A percentile compares a stretch with the other conserved stretches of the same genome.
Evolutionary conservation across 2,797 vertebrate species (phyloP).

Genomic region (Spatula versicolor): DNA sequence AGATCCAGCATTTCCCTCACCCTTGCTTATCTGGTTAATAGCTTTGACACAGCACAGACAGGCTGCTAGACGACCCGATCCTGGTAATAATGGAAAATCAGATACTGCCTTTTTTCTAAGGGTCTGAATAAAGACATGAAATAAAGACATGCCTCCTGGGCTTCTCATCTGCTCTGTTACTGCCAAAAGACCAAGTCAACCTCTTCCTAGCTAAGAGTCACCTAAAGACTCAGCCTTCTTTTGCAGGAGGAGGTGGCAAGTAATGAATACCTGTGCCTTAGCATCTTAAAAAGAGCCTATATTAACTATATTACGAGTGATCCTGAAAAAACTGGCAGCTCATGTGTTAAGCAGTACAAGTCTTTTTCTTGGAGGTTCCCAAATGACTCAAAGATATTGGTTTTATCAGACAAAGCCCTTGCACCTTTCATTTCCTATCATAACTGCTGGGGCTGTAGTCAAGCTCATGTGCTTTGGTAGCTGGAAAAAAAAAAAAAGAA

Average conservation of each 20-base stretch:
- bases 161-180: neutral
- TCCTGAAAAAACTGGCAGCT: neutral
- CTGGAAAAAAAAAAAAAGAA: neutral
- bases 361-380: neutral
- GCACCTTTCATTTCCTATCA: neutral
- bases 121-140: neutral
- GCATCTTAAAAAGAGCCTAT: neutral
- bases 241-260: neutral
- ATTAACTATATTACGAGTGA: neutral
- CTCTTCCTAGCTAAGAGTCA: neutral
- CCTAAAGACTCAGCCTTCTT: neutral
- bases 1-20: neutral
- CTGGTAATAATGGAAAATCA: neutral
- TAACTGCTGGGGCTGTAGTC: neutral
- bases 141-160: neutral
- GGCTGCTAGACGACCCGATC: neutral
- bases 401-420: neutral
- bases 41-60: neutral
- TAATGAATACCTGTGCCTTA: neutral
- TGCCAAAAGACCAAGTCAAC: neutral
- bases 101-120: neutral
- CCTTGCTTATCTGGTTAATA: neutral
- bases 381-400: neutral
- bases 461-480: neutral
- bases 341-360: neutral